Evolutionary conservation across 2,888 invertebrate genomes (phyloP).

Genomic region (Cactoblastis cactorum): DNA sequence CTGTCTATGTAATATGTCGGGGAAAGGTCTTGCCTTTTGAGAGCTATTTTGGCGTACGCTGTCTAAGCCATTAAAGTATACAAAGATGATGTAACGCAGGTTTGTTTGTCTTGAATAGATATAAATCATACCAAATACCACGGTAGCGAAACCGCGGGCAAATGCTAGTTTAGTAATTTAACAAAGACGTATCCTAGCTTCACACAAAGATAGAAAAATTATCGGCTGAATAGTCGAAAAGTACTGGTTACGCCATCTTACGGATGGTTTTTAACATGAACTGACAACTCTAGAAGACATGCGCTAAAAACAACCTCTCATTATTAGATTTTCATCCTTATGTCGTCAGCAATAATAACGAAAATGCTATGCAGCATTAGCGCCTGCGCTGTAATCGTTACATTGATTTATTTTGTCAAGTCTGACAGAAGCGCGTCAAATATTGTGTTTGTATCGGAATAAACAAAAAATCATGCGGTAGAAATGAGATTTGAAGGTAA

Average conservation of each 20-base stretch:
- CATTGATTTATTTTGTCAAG: conserved; percentile 57
- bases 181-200: too few species aligned
- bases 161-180: too few species aligned
- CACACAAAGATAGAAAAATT: too few species aligned
- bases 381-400: conserved; percentile 63
- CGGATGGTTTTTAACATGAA: conserved; percentile 7
- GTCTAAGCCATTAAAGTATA: too few species aligned
- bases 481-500: conserved; percentile 56
- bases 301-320: conserved; percentile 35
- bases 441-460: conserved; percentile 26
- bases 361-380: conserved; percentile 24
- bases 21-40: too few species aligned
- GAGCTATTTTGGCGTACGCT: too few species aligned
- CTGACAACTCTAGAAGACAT: conserved; percentile 35
- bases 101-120: too few species aligned
- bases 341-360: background rate
- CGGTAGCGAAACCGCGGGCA: too few species aligned
- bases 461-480: conserved; percentile 31
- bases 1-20: too few species aligned
- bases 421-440: conserved; percentile 40
- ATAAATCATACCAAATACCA: too few species aligned
- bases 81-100: too few species aligned
- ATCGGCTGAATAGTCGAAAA: background rate
- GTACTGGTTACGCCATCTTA: conserved; percentile 42
- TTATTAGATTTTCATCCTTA: conserved; percentile 24